Evolutionary conservation across 2,888 invertebrate species (phyloP).

Genomic region (Chymomyza procnemis): DNA sequence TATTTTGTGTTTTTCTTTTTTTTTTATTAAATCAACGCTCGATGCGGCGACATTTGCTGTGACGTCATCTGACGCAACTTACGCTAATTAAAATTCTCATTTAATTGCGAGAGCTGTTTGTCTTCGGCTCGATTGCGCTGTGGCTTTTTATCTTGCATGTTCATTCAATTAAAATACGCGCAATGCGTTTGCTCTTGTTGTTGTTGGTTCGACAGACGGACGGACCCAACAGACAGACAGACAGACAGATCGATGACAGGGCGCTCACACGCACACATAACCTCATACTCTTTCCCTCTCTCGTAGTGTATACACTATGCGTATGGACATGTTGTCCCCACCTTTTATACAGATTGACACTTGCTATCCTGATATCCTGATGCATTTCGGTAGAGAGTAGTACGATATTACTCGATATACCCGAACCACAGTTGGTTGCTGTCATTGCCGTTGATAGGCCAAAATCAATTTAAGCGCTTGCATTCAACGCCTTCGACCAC

Average conservation of each 20-base stretch:
- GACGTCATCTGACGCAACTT: slow-evolving; percentile 61
- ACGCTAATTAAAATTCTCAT: slow-evolving; percentile 74
- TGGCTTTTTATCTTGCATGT: slow-evolving; percentile 51
- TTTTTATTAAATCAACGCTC: not conserved
- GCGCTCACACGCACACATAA: slow-evolving; percentile 13
- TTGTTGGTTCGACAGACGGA: not conserved
- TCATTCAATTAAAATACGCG: slow-evolving; percentile 69
- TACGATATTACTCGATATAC: slow-evolving; percentile 5
- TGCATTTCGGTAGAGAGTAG: slow-evolving; percentile 16
- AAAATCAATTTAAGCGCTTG: slow-evolving; percentile 70
- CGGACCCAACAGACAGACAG: not conserved
- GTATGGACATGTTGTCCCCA: not conserved
- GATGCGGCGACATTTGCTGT: slow-evolving; percentile 9
- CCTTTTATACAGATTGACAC: not conserved
- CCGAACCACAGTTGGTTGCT: slow-evolving; percentile 4
- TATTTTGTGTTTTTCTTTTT: not conserved
- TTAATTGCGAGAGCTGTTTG: slow-evolving; percentile 72
- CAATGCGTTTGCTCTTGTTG: slow-evolving; percentile 25
- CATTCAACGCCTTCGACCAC: slow-evolving; percentile 66
- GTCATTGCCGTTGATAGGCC: slow-evolving; percentile 41
- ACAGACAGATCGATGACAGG: not conserved
- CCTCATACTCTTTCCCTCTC: slow-evolving; percentile 4
- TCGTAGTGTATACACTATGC: not conserved
- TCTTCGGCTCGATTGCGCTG: slow-evolving; percentile 50
- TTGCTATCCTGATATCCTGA: slow-evolving; percentile 1